Evolutionary conservation across 2,797 vertebrate genomes (phyloP).

Genomic region (Tapera naevia): DNA sequence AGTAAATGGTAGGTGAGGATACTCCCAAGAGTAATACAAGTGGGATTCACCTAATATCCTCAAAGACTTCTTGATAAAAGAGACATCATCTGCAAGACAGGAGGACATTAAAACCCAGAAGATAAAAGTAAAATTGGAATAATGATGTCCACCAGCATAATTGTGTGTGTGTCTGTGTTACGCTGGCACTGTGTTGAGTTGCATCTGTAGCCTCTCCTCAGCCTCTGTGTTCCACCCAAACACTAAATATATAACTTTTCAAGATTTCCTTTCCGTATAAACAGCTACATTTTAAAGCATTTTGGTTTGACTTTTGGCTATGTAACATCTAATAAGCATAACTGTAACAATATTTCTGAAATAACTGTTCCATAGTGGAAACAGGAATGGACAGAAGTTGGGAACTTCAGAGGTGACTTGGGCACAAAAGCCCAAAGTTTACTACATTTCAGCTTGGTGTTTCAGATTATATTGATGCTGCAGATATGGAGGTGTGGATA

Average conservation of each 20-base stretch:
- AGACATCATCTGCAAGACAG: not conserved
- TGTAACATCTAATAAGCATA: not conserved
- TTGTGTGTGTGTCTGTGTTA: fast-evolving
- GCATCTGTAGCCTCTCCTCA: not conserved
- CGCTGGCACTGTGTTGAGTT: not conserved
- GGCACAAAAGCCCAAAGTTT: not conserved
- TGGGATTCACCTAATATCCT: not conserved
- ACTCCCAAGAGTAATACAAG: not conserved
- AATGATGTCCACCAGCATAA: not conserved
- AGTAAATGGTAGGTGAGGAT: not conserved
- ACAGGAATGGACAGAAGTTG: not conserved
- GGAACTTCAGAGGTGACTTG: not conserved
- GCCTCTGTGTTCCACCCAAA: not conserved
- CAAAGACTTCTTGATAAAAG: not conserved
- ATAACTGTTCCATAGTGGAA: not conserved
- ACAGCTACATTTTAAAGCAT: not conserved
- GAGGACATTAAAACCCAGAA: not conserved
- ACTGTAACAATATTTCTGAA: not conserved
- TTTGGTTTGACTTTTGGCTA: not conserved
- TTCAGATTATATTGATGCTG: not conserved
- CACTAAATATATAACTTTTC: not conserved
- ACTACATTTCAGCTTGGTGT: not conserved
- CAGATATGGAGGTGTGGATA: not conserved
- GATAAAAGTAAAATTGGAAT: not conserved
- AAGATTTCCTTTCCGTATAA: not conserved